Conservation (phyloP, 2,797 vertebrate species). For the Tympanoctomys barrerae region DNA sequence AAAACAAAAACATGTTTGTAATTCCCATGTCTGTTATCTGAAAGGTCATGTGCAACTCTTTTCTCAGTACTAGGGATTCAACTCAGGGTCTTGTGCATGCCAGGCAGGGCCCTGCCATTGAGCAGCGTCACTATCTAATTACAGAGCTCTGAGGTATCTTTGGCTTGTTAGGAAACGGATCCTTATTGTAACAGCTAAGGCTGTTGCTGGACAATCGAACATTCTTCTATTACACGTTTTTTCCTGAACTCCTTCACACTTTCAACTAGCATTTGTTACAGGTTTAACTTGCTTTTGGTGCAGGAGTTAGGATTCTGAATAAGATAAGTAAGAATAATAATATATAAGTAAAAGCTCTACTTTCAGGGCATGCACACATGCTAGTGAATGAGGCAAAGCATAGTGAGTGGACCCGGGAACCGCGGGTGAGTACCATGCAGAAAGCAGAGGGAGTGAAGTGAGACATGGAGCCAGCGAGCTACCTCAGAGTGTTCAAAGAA, state of each 20-base stretch:
- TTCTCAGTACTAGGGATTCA: neutral
- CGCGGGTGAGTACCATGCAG: neutral
- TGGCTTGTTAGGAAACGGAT: neutral
- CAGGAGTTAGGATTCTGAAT: neutral
- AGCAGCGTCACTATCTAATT: neutral
- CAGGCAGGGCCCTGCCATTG: neutral
- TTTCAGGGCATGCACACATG: neutral
- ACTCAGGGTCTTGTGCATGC: neutral
- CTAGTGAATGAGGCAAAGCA: neutral
- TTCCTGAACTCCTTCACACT: neutral
- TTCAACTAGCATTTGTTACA: neutral
- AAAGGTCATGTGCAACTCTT: neutral
- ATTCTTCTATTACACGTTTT: neutral
- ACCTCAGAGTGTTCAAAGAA: neutral
- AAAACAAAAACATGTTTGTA: neutral
- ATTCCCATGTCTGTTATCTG: neutral
- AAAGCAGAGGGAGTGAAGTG: neutral
- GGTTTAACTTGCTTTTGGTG: neutral
- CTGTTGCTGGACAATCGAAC: neutral
- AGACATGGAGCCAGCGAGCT: neutral
- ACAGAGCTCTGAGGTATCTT: neutral
- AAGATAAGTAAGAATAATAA: neutral
- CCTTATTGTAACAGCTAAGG: neutral
- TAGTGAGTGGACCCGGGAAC: neutral
- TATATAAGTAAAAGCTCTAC: neutral